These are phyloP conservation scores for Rhizoglyphus robini DNA, from an alignment of 1,140 invertebrate genomes.

Conservation along the genomic window DNA sequence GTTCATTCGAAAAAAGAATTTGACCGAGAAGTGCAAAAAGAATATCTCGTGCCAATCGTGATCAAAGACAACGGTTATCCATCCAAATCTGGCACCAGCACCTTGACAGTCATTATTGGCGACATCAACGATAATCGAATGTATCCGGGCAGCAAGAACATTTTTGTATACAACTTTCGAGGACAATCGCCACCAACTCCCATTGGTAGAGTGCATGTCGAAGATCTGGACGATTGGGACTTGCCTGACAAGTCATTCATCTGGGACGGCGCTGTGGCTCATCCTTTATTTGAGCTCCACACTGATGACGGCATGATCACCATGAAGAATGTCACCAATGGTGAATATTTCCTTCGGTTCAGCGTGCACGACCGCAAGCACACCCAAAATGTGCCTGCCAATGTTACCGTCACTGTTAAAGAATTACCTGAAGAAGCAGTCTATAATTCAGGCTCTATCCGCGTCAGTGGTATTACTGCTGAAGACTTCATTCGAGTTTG, in stretches of 20 bases:
- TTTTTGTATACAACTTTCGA: conserved; percentile 88
- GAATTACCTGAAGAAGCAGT: conserved; percentile 91
- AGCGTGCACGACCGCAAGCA: conserved; percentile 87
- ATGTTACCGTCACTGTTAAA: conserved; percentile 80
- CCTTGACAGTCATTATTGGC: conserved; percentile 84
- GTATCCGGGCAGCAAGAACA: conserved; percentile 87
- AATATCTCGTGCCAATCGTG: conserved; percentile 83
- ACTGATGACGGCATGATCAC: conserved; percentile 86
- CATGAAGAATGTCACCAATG: conserved; percentile 76
- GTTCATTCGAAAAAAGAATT: conserved; percentile 76
- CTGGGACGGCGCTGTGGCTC: conserved; percentile 57
- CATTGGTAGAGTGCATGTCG: conserved; percentile 87
- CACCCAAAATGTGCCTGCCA: conserved; percentile 77
- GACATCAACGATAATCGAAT: conserved; percentile 93
- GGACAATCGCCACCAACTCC: conserved; percentile 74
- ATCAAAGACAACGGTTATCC: conserved; percentile 78
- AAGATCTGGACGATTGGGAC: conserved; percentile 95
- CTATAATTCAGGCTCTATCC: conserved; percentile 80
- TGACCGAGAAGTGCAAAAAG: conserved; percentile 86
- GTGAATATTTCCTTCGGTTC: conserved; percentile 63
- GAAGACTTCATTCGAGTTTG: conserved; percentile 74
- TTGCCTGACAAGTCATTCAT: conserved; percentile 91
- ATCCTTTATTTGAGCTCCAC: conserved; percentile 66
- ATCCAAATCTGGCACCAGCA: conserved; percentile 87
- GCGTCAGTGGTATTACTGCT: conserved; percentile 32